Evolutionary conservation across 2,888 invertebrate species (phyloP).

Genomic region (Cactoblastis cactorum): DNA sequence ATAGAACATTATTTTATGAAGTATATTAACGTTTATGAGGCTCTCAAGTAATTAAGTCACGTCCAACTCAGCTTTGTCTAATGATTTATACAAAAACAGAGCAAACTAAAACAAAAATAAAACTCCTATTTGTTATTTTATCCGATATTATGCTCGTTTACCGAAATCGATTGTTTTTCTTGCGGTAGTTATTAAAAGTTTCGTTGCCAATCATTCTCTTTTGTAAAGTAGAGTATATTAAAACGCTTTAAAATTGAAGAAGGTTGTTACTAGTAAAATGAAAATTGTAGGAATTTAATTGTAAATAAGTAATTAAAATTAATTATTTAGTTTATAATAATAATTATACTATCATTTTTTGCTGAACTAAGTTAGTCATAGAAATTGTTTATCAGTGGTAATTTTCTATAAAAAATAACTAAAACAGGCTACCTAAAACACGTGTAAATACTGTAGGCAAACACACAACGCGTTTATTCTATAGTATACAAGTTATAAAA

Average conservation of each 20-base stretch:
- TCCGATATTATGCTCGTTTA: constrained; percentile 9
- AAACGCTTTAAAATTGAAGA: not conserved
- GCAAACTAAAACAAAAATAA: constrained; percentile 6
- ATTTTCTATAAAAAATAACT: too few relatives aligned
- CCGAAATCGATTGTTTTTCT: constrained; percentile 15
- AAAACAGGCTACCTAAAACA: too few relatives aligned
- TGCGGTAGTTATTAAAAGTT: constrained; percentile 14
- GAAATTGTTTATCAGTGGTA: too few relatives aligned
- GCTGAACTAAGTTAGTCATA: too few relatives aligned
- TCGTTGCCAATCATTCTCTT: not conserved
- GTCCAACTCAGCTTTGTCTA: not conserved
- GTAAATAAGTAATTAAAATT: not conserved
- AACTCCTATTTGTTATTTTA: constrained; percentile 4
- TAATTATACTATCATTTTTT: too few relatives aligned
- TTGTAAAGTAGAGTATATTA: not conserved
- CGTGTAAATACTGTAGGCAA: too few relatives aligned
- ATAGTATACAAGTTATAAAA: too few relatives aligned
- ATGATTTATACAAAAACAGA: constrained; percentile 3
- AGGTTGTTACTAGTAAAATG: too few relatives aligned
- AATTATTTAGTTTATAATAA: too few relatives aligned
- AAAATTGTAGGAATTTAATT: not conserved
- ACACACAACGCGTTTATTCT: too few relatives aligned
- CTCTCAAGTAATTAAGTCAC: not conserved
- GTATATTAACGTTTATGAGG: too few relatives aligned
- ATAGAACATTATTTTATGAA: too few relatives aligned